Base-by-base conservation (phyloP, 2,113 vertebrate genomes). In the Anoplopoma fimbria region DNA sequence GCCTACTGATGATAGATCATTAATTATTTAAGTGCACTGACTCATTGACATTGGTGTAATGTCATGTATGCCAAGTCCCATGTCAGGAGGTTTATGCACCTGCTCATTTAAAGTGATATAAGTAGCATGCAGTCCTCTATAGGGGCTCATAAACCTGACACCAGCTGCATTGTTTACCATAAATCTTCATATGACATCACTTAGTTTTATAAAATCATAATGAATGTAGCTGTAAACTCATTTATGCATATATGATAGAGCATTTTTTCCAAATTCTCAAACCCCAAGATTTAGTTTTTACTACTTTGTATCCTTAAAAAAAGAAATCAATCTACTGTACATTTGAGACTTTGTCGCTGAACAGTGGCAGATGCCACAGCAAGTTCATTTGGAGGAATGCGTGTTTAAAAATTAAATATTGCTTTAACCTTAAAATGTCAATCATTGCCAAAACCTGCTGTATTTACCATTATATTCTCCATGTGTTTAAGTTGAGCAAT, bases 381-480 rank as follows among this genome's bases (percentile, higher is more conserved):
- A 34, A 77, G 68, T 70, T 79, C 69, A 0, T 67, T 31, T 14
- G 51, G 60, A 81, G 60, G 25, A 84, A 47, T 75, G 53, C 12
- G 2, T 75, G 23, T 68, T 27, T 7, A 38, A 49, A 47, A 67
- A 55, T 33, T 9, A 47, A 88, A 75, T 68, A 29, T 85, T 34
- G 29, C 81, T 85, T 87, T 57, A 80, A 82, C 31, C 17, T 70
- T 67, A 60, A 85, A 71, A 64, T 75, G 58, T 88, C 42, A 67
- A 36, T 65, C 51, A 70, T 93, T 93, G 93, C 92, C 89, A 94
- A 93, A 89, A 83, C 49, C 55, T 51, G 51, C 29, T 82, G 60
- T 84, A 10, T 88, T 87, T 77, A 15, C 84, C 75, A 64, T 1
- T 25, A 34, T 58, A 42, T 84, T 76, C 12, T 63, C 10, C 2